Conservation (phyloP, 37 sponge, comb jelly and placozoan genomes). For the Geodia barretti region DNA sequence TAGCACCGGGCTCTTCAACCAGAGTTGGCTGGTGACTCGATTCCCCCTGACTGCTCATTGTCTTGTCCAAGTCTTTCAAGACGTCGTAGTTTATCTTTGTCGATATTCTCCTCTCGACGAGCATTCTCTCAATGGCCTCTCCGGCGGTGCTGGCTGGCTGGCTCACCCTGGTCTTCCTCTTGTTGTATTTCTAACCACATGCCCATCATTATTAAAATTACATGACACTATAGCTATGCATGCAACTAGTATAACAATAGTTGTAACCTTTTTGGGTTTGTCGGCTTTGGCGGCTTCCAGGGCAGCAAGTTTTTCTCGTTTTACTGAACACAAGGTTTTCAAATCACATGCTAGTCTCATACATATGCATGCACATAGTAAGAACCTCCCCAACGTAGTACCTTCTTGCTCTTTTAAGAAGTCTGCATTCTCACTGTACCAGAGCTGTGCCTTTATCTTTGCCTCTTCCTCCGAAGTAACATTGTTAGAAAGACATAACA, state of each 20-base stretch:
- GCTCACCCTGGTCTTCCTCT: constrained; percentile 11
- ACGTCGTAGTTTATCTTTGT: constrained; percentile 95
- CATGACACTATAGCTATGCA: background rate
- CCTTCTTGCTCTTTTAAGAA: constrained; percentile 81
- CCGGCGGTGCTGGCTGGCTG: constrained; percentile 73
- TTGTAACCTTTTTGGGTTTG: constrained; percentile 29
- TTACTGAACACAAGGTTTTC: constrained; percentile 11
- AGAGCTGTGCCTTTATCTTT: constrained; percentile 75
- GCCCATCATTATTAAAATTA: background rate
- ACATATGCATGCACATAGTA: background rate
- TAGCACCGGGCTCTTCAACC: background rate
- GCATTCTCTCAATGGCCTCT: constrained; percentile 95
- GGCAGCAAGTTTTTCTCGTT: constrained; percentile 33
- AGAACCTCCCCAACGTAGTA: too few relatives aligned
- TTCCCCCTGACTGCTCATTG: background rate
- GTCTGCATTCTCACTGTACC: constrained; percentile 90
- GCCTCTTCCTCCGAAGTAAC: constrained; percentile 86
- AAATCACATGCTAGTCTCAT: background rate
- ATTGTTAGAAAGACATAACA: too few relatives aligned
- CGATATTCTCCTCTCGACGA: constrained; percentile 91
- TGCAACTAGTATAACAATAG: background rate
- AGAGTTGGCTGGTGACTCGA: background rate
- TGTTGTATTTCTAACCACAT: background rate
- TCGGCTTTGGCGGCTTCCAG: constrained; percentile 50
- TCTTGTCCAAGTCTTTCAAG: constrained; percentile 60